A percentile compares a stretch with the other conserved stretches of the same genome.
These are phyloP conservation scores for Ephestia elutella DNA, from an alignment of 1,140 invertebrate genomes.

Conservation along the genomic window DNA sequence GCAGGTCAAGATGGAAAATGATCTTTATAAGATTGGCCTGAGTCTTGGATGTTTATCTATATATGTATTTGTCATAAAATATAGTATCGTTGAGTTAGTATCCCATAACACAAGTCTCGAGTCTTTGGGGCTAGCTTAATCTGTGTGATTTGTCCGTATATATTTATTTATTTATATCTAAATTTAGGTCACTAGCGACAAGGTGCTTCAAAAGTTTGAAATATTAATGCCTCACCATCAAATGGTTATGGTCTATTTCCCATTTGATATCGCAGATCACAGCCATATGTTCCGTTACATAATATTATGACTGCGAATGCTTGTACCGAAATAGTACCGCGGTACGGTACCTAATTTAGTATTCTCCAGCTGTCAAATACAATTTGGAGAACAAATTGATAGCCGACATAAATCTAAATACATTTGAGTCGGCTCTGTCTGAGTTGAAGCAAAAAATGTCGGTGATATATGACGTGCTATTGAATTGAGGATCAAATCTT, in stretches of 20 bases:
- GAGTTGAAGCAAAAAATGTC: conserved; percentile 1
- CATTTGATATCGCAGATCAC: background rate
- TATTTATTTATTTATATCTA: too few relatives aligned
- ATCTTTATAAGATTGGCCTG: too few relatives aligned
- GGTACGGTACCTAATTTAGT: background rate
- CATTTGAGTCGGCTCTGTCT: conserved; percentile 18
- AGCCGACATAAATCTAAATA: conserved; percentile 24
- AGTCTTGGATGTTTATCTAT: too few relatives aligned
- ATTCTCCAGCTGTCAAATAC: conserved; percentile 24
- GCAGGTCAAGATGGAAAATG: too few relatives aligned
- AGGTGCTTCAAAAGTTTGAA: background rate
- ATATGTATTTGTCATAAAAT: too few relatives aligned
- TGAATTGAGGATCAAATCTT: background rate
- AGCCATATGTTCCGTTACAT: conserved; percentile 4
- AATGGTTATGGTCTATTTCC: background rate
- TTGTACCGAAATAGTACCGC: conserved; percentile 14
- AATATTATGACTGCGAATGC: background rate
- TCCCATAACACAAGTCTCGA: too few relatives aligned
- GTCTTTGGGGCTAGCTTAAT: too few relatives aligned
- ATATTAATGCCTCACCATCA: background rate
- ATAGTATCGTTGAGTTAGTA: too few relatives aligned
- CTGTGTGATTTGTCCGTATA: too few relatives aligned
- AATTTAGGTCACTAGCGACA: too few relatives aligned
- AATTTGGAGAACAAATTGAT: conserved; percentile 32
- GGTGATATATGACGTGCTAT: background rate